phyloP scores from a whole-genome alignment of 2,797 vertebrate genomes.

The Etheostoma perlongum region DNA sequence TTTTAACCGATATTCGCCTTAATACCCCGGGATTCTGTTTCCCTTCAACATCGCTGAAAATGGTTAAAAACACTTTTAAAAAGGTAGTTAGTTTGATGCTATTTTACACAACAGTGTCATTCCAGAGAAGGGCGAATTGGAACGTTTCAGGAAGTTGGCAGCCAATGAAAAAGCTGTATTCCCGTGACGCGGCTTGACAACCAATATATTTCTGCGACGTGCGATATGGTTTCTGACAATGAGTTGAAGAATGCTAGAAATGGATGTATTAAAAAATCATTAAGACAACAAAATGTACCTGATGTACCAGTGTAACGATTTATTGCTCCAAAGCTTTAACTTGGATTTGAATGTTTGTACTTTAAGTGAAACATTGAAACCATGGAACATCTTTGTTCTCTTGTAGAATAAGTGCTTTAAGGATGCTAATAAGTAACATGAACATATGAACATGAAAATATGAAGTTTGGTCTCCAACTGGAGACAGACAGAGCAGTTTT shows the following conservation, averaged over 20 bases:
- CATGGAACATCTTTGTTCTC: too few relatives aligned
- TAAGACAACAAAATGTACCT: too few relatives aligned
- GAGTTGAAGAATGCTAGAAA: slow-evolving; percentile 5
- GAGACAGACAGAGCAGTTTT: too few relatives aligned
- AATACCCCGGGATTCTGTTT: neutral
- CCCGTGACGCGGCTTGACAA: slow-evolving; percentile 2
- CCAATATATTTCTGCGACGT: slow-evolving; percentile 71
- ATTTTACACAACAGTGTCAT: slow-evolving; percentile 33
- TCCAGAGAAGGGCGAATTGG: slow-evolving; percentile 33
- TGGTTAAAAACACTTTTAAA: neutral
- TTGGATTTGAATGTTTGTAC: too few relatives aligned
- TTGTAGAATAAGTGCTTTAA: too few relatives aligned
- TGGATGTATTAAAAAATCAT: too few relatives aligned
- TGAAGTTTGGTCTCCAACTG: too few relatives aligned
- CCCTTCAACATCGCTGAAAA: neutral
- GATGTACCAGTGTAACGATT: too few relatives aligned
- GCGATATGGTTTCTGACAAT: neutral
- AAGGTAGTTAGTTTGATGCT: slow-evolving; percentile 20
- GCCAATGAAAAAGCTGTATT: slow-evolving; percentile 64
- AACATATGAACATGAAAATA: too few relatives aligned
- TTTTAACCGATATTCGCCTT: neutral
- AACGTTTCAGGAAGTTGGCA: neutral
- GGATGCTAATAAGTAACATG: too few relatives aligned
- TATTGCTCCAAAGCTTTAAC: too few relatives aligned
- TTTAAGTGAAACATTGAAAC: too few relatives aligned